These are phyloP conservation scores for Oxyscelio sp. DNA, from an alignment of 2,888 invertebrate genomes.

Conservation along the genomic window DNA sequence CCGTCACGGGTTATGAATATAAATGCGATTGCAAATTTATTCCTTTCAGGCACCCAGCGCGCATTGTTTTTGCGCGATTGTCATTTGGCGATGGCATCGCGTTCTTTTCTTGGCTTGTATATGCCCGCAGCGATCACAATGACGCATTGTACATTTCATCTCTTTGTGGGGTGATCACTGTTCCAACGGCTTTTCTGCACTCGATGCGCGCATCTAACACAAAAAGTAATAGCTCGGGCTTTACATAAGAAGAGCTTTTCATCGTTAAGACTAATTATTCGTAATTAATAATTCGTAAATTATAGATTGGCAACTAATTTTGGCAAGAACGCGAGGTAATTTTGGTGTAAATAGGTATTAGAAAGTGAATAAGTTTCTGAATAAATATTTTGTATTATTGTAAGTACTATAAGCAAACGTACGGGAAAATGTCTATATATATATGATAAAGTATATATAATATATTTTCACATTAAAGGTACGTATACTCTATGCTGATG, in stretches of 20 bases:
- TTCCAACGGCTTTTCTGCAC: slow-evolving; percentile 65
- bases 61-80: slow-evolving; percentile 69
- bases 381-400: no score
- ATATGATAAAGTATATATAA: no score
- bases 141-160: slow-evolving; percentile 75
- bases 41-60: slow-evolving; percentile 33
- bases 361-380: no score
- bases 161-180: slow-evolving; percentile 72
- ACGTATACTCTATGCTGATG: no score
- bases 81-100: slow-evolving; percentile 59
- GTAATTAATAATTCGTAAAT: slow-evolving; percentile 27
- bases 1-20: slow-evolving; percentile 35
- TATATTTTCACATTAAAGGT: no score
- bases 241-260: slow-evolving; percentile 49
- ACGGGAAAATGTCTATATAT: no score
- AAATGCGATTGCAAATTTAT: slow-evolving; percentile 59
- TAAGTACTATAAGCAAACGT: no score
- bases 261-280: slow-evolving; percentile 50
- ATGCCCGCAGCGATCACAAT: slow-evolving; percentile 72
- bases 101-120: slow-evolving; percentile 66
- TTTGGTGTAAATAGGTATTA: neutral
- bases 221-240: slow-evolving; percentile 68
- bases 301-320: slow-evolving; percentile 6
- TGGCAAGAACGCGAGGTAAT: neutral
- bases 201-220: slow-evolving; percentile 51